Base-by-base conservation (phyloP, 1,140 invertebrate species). In the Protaetia brevitarsis region DNA sequence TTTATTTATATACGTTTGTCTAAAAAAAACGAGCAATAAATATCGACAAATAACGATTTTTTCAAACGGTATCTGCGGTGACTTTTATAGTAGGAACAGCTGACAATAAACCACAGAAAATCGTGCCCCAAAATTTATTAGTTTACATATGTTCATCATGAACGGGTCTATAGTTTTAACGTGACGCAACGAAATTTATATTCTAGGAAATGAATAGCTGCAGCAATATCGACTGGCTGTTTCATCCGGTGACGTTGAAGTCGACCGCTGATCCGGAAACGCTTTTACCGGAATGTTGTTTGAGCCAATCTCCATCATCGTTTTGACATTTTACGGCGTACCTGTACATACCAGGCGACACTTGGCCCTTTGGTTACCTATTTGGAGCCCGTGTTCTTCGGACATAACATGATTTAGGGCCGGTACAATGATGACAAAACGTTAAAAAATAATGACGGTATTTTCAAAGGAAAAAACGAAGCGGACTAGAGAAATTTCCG, bases 231-330 rank as follows among this genome's bases (percentile, higher is more conserved):
- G 66, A 67, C 69, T 66, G 67, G 65, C 67, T 66, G 69, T 67
- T 68, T 67, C 57, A 68, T 63, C 62, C 64, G 63, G 59, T 61
- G 66, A 65, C 65, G 66, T 66, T 64, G 64, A 69, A 68, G 68
- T 67, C 66, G 66, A 34, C 64, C 71, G 68, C 63, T 71, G 71
- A 73, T 71, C 71, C 70, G 68, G 70, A 73, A 73, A 73, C 69
- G 71, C 71, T 73, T 73, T 73, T 73, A 73, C 64, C 68, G 68
- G 68, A 73, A 73, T 73, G 71, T 71, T 69, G 69, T 73, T 65
- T 56, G 41, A 62, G 36, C 66, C 64, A 58, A 68, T 69, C 70
- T 69, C 68, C 64, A 71, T 71, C 70, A 71, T 41, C 68, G 70
- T 66, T 69, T 69, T 67, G 68, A 71, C 70, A 68, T 69, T 71